Evolutionary conservation across 2,113 vertebrate genomes (phyloP).

Genomic region (Cichladusa arquata): DNA sequence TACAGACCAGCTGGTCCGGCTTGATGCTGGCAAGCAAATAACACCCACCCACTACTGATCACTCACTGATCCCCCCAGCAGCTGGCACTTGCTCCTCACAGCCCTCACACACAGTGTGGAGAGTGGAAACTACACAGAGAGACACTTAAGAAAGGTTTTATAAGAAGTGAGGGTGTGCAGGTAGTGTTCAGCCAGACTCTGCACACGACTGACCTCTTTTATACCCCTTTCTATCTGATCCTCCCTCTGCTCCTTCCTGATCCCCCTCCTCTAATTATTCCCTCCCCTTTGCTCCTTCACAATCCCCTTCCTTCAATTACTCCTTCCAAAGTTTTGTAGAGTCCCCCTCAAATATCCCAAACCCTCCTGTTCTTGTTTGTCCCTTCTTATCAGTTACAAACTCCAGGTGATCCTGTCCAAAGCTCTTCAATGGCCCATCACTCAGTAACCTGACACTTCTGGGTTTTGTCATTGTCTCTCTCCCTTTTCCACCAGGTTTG

Average conservation of each 20-base stretch:
- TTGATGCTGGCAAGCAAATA: neutral
- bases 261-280: neutral
- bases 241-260: neutral
- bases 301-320: neutral
- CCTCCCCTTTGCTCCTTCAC: neutral
- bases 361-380: neutral
- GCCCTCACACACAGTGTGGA: rapidly evolving
- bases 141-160: neutral
- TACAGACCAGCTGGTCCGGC: neutral
- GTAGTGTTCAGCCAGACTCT: rapidly evolving
- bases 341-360: neutral
- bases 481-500: neutral
- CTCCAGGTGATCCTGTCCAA: neutral
- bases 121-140: neutral
- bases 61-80: neutral
- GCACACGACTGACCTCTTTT: rapidly evolving
- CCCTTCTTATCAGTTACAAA: neutral
- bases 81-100: neutral
- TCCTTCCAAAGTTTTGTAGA: neutral
- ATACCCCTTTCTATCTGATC: neutral
- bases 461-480: neutral
- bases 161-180: neutral
- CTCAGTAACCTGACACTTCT: neutral
- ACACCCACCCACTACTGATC: neutral
- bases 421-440: neutral